Base-by-base conservation (phyloP, 2,113 vertebrate species). In the Tor tambroides region DNA sequence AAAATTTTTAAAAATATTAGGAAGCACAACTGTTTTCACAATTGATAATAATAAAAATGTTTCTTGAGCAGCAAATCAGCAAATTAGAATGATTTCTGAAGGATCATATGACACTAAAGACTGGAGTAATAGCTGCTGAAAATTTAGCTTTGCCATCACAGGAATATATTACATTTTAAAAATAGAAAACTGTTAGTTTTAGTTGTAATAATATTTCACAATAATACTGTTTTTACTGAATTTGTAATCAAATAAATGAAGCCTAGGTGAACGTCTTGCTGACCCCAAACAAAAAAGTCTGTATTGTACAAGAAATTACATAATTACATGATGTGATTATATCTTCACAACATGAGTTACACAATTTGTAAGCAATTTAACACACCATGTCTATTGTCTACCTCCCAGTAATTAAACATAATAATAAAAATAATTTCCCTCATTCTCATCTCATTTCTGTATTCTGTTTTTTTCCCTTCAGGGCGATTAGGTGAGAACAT, bases 401-500 rank as follows among this genome's bases (percentile, higher is more conserved):
- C 32, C 30, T 23, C 75, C 6, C 41, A n/a, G 14, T 59, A 38
- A 26, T 80, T n/a, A 26, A 11, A 5, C 43, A 72, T 21, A 41
- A 12, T 5, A 65, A 63, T 65, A 43, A 7, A 28, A 46, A 77
- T 26, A 6, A 23, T 15, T 26, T 6, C 56, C 2, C 26, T 65
- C 7, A 61, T 61, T 61, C 56, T 61, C 56, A 61, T 7, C 51
- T 61, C 56, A 56, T 12, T 19, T 9, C 14, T 84, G 3, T 49
- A 85, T 72, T 54, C 0, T 63, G 0, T 54, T 81, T 46, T 11
- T 65, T 80, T 19, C 17, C 19, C 35, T 38, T 80, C 91, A 97
- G 97, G 97, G 74, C 96, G 95, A 11, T 94, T 98, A 21, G 97
- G 97, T 76, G 97, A 98, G 91, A 98, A 97, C 91, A 96, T 98